Conservation (phyloP, 2,113 vertebrate genomes). For the Microcebus jonahi region DNA sequence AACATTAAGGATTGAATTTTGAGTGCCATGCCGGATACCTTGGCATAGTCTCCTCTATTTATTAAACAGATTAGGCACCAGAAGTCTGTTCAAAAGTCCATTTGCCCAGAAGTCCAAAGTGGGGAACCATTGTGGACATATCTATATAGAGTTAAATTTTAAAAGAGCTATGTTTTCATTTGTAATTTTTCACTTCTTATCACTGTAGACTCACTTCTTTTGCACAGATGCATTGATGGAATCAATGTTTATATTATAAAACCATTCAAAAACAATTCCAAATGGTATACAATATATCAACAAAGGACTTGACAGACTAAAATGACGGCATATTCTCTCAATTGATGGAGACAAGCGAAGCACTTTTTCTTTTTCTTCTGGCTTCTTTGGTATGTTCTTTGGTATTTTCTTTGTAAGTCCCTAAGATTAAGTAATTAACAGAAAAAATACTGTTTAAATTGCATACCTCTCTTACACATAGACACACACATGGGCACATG, state of each 20-base stretch:
- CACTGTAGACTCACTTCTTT: background rate
- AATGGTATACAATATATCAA: background rate
- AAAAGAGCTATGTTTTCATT: background rate
- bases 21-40: background rate
- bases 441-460: slow-evolving; percentile 56
- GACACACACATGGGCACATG: background rate
- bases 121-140: background rate
- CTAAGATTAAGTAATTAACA: slow-evolving; percentile 63
- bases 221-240: background rate
- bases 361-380: background rate
- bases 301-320: background rate
- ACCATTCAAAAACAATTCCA: background rate
- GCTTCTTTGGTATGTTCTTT: slow-evolving; percentile 31
- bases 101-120: background rate
- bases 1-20: slow-evolving; percentile 5
- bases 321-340: background rate
- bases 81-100: background rate
- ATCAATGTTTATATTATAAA: background rate
- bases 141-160: background rate
- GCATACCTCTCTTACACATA: background rate
- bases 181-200: background rate
- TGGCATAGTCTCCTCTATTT: background rate
- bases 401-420: background rate
- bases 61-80: background rate
- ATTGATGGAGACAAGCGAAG: slow-evolving; percentile 48